Evolutionary conservation across 2,888 invertebrate species (phyloP), one percentile per base, ranked within the genome.

Genomic region (Cheilosia grossa): DNA sequence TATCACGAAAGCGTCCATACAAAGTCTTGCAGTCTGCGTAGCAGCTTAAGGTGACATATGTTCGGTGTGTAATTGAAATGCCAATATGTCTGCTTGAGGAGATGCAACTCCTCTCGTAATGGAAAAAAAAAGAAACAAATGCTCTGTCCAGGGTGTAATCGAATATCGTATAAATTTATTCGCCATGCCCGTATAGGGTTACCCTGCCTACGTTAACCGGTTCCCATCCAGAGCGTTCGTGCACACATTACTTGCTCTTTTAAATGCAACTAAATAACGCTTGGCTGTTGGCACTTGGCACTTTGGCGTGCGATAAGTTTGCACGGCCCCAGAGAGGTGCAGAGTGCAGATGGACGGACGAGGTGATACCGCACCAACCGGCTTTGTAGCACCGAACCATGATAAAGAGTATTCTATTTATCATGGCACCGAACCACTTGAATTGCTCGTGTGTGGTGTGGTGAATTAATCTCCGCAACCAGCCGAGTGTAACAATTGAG

Each of bases 141-240:
- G 51, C 44, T 27, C 27, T 54, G 44, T 27, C 33, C 47, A 37
- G 33, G 24, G 13, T 54, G 77, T 69, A 77, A 77, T 77, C 67
- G 61, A 77, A 77, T 77, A 77, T 61, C 24, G 33, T 30, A 27
- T 27, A 61, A 37, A 61, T 54, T 69, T 59, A 53, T 77, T 77
- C 69, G 61, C 53, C 21, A 77, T 77, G 59, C 17, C 77, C 77
- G 77, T 77, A 77, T 77, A 77, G 77, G 77, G 77, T 69, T 77
- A 77, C 77, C 77, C 67, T 77, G 77, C 67, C 73, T 54, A 69
- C 69, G 77, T 69, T 59, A 77, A 77, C 77, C 77, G 77, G 77
- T 69, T 67, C 69, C 17, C 44, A 13, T 37, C 4, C n/a, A 27
- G 51, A 69, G 30, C 37, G 69, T 69, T 69, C 77, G 61, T 61